phyloP scores from a whole-genome alignment of 1,140 invertebrate species.

The Acromyrmex heyeri region DNA sequence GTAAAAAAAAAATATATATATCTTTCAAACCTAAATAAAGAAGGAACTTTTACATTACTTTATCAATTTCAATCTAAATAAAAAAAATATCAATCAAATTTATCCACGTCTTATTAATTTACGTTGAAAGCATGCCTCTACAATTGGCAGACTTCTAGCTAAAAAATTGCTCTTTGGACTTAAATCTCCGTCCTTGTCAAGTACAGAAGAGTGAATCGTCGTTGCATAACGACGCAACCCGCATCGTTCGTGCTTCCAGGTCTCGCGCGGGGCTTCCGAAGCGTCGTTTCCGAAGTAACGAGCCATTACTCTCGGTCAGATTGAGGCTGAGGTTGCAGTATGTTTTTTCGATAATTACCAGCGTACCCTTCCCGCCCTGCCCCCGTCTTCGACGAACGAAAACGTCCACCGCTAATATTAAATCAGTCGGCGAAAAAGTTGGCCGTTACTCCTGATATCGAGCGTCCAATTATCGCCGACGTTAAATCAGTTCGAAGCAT shows the following conservation, averaged over 20 bases:
- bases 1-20: background rate
- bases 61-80: background rate
- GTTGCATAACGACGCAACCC: conserved; percentile 49
- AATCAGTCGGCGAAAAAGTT: conserved; percentile 59
- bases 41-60: background rate
- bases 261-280: conserved; percentile 34
- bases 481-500: conserved; percentile 63
- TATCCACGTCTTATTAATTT: background rate
- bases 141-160: background rate
- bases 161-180: conserved; percentile 23
- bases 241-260: conserved; percentile 47
- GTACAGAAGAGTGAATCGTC: conserved; percentile 10
- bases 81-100: conserved; percentile 11
- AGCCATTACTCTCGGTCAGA: conserved; percentile 61
- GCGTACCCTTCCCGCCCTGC: background rate
- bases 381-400: conserved; percentile 1
- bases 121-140: background rate
- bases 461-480: conserved; percentile 62
- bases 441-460: conserved; percentile 59
- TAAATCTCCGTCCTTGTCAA: conserved; percentile 14
- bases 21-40: background rate
- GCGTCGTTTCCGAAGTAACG: conserved; percentile 56
- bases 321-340: conserved; percentile 58
- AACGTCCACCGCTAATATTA: conserved; percentile 56
- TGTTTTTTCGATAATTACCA: conserved; percentile 67